A percentile compares a stretch with the other conserved stretches of the same genome.
Evolutionary conservation across 1,140 invertebrate species (phyloP).

Genomic region (Andricus grossulariae): DNA sequence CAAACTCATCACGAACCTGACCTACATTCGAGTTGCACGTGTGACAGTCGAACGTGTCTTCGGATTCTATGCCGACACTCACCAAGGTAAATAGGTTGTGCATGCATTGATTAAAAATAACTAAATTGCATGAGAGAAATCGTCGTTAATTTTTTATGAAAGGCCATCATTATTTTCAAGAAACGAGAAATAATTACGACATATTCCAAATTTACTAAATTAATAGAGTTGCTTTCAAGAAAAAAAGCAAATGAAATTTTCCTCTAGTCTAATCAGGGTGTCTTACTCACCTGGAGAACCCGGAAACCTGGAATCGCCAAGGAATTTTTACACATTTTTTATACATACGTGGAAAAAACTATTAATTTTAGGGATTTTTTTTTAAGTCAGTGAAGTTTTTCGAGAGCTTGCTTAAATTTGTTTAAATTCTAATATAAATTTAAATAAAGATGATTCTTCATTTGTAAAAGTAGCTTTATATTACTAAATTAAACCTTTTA

Average conservation of each 20-base stretch:
- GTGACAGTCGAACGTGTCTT: constrained; percentile 27
- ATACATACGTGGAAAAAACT: too few relatives aligned
- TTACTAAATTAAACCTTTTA: too few relatives aligned
- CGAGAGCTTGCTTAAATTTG: too few relatives aligned
- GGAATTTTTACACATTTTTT: too few relatives aligned
- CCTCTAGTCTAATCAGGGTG: neutral
- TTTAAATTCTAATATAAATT: too few relatives aligned
- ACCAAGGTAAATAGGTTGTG: constrained; percentile 31
- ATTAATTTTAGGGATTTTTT: too few relatives aligned
- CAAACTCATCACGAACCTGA: constrained; percentile 30
- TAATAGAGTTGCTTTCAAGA: neutral
- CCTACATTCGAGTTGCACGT: constrained; percentile 27
- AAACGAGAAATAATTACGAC: neutral
- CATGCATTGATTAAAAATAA: constrained; percentile 31
- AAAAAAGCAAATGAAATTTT: neutral
- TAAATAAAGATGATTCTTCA: too few relatives aligned
- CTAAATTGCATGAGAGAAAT: constrained; percentile 29
- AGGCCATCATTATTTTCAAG: neutral
- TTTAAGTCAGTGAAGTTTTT: too few relatives aligned
- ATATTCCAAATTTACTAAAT: neutral
- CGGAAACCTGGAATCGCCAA: too few relatives aligned
- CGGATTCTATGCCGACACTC: constrained; percentile 15
- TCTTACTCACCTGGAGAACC: too few relatives aligned
- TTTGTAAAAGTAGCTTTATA: too few relatives aligned
- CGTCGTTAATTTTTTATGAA: constrained; percentile 15